Evolutionary conservation across 2,113 vertebrate species (phyloP).

Genomic region (Xenopus borealis): DNA sequence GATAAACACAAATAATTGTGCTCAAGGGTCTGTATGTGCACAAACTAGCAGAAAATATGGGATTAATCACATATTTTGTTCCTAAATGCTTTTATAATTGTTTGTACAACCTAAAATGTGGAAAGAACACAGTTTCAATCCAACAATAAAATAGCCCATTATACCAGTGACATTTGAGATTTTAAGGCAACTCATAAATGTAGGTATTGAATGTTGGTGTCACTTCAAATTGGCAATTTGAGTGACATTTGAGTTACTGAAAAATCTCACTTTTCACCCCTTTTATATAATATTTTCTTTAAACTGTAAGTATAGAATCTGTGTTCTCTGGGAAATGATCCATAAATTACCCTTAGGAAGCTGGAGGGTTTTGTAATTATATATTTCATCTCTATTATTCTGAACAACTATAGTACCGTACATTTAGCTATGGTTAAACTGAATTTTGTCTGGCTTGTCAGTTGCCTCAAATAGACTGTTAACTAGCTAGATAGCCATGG

Average conservation of each 20-base stretch:
- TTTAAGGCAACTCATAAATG: constrained; percentile 15
- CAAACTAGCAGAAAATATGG: not conserved
- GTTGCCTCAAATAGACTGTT: too few relatives aligned
- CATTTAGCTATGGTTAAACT: too few relatives aligned
- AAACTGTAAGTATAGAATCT: not conserved
- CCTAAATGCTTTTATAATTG: not conserved
- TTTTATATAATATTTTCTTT: not conserved
- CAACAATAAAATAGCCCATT: not conserved
- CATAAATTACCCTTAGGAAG: too few relatives aligned
- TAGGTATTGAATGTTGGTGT: too few relatives aligned
- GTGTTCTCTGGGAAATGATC: too few relatives aligned
- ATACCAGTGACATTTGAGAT: constrained; percentile 28
- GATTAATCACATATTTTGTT: constrained; percentile 1
- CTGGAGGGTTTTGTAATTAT: too few relatives aligned
- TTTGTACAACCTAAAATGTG: too few relatives aligned
- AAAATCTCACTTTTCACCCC: not conserved
- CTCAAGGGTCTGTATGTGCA: not conserved
- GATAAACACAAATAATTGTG: not conserved
- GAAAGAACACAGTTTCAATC: not conserved
- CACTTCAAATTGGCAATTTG: not conserved
- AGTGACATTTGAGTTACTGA: constrained; percentile 27
- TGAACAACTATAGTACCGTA: too few relatives aligned
- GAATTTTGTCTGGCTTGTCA: too few relatives aligned
- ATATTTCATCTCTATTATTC: too few relatives aligned
- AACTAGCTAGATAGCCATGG: too few relatives aligned